A percentile compares a stretch with the other conserved stretches of the same genome.
These are phyloP conservation scores for Lepidocyrtinus sp. DNA, from an alignment of 2,888 invertebrate species.

Conservation along the genomic window DNA sequence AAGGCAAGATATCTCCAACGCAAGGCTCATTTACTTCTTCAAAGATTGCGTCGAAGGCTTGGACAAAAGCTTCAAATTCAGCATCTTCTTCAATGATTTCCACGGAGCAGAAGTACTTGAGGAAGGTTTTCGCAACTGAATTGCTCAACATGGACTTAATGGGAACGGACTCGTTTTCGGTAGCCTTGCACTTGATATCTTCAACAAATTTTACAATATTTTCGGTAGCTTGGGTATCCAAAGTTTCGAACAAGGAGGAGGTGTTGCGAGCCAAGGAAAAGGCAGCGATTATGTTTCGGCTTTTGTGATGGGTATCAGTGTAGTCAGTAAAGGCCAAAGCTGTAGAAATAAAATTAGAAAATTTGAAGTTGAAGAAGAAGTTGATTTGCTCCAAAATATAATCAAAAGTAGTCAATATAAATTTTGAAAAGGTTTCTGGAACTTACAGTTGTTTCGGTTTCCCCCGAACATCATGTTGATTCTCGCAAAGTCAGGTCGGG, in stretches of 20 bases:
- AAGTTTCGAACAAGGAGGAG: slow-evolving; percentile 66
- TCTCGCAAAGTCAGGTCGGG: slow-evolving; percentile 84
- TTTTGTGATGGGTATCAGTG: slow-evolving; percentile 71
- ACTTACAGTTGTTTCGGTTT: slow-evolving; percentile 89
- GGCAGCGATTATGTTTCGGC: slow-evolving; percentile 70
- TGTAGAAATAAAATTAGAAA: slow-evolving; percentile 59
- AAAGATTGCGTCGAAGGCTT: slow-evolving; percentile 79
- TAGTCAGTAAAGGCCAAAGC: slow-evolving; percentile 72
- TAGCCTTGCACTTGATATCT: slow-evolving; percentile 44
- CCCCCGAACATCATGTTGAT: slow-evolving; percentile 88
- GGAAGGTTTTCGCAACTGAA: slow-evolving; percentile 87
- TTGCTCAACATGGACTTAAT: slow-evolving; percentile 78
- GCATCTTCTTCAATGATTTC: slow-evolving; percentile 81
- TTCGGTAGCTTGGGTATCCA: slow-evolving; percentile 68
- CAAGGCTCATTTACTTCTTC: slow-evolving; percentile 93
- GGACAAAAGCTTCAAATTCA: slow-evolving; percentile 80
- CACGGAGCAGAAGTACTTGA: slow-evolving; percentile 86
- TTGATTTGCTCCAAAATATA: background rate
- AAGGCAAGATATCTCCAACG: slow-evolving; percentile 88
- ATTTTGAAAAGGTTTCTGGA: slow-evolving; percentile 49
- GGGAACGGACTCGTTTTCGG: slow-evolving; percentile 25
- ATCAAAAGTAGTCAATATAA: slow-evolving; percentile 69
- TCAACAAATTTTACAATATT: slow-evolving; percentile 67
- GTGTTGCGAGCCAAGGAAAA: slow-evolving; percentile 70
- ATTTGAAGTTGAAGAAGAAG: background rate